Evolutionary conservation across 1,140 invertebrate species (phyloP), one percentile per base, ranked within the genome.

Genomic region (Leptopilina boulardi): DNA sequence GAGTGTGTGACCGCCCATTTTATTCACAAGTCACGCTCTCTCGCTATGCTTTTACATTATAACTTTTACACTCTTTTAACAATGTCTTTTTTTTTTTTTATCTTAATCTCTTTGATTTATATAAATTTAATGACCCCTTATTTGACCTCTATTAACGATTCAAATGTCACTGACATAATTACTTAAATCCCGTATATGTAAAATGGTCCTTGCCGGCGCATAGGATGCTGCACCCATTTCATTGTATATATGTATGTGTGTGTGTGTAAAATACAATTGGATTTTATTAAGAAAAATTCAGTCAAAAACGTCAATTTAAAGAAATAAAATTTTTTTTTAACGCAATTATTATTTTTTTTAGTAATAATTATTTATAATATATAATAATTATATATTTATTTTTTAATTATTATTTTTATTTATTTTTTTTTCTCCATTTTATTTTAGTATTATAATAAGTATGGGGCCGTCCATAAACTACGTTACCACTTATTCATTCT

Each of bases 101-200:
- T 66, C 59, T 66, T 66, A 34, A 66, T 66, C 59, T 66, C 26
- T 66, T n/a, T 30, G 13, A 13, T 15, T 23, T 66, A 23, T 34
- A 30, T 66, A 66, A 66, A 30, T 13, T 34, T 34, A 26, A 66
- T 66, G 26, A 66, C 59, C 26, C 15, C 59, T 34, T 30, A 34
- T 30, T 66, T 66, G 59, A 66, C 59, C 23, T 30, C 23, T 66
- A 66, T 66, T 26, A 66, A 66, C 23, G 59, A 66, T 66, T 66
- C 59, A 66, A 66, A 66, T 66, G 59, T 30, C 59, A 66, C 13
- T 66, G 59, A 66, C 59, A 66, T 66, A 66, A 66, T 66, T 66
- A 66, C 59, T 66, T 66, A 30, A 30, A 66, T 66, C 13, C 23
- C n/a, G n/a, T n/a, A n/a, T n/a, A n/a, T n/a, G 59, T 34, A 66